These are phyloP conservation scores for Eutolmus rufibarbis DNA, from an alignment of 2,888 invertebrate species.

Conservation along the genomic window DNA sequence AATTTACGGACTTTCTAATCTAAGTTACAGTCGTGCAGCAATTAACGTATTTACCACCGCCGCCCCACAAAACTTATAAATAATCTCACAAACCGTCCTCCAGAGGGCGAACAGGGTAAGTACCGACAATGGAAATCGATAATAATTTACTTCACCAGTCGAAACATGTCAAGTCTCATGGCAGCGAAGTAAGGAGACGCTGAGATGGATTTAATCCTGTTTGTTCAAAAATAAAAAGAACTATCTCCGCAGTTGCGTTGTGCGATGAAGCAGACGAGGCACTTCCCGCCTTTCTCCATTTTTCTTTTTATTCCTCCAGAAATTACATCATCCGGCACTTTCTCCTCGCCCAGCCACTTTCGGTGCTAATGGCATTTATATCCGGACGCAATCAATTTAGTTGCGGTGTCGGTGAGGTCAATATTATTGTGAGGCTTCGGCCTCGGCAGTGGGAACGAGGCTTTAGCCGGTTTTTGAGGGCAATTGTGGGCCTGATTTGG, in stretches of 20 bases:
- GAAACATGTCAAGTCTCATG: background rate
- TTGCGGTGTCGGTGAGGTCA: background rate
- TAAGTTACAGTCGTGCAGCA: background rate
- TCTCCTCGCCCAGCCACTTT: background rate
- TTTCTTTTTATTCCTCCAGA: background rate
- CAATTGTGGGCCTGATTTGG: background rate
- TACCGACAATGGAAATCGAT: background rate
- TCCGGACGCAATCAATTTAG: background rate
- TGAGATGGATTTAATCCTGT: background rate
- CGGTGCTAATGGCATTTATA: background rate
- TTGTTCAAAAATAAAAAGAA: background rate
- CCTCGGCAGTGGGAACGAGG: background rate
- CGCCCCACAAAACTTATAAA: background rate
- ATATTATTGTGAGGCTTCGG: background rate
- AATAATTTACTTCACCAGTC: background rate
- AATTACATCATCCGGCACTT: background rate
- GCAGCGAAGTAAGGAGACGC: background rate
- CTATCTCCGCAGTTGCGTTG: background rate
- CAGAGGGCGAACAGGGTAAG: background rate
- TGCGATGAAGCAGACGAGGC: background rate
- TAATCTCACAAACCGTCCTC: background rate
- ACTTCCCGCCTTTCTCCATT: background rate
- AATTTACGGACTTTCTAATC: background rate
- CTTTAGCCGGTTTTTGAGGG: background rate
- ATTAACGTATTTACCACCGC: background rate